These are phyloP conservation scores for Blastobasis adustella DNA, from an alignment of 2,888 invertebrate genomes.

Conservation along the genomic window DNA sequence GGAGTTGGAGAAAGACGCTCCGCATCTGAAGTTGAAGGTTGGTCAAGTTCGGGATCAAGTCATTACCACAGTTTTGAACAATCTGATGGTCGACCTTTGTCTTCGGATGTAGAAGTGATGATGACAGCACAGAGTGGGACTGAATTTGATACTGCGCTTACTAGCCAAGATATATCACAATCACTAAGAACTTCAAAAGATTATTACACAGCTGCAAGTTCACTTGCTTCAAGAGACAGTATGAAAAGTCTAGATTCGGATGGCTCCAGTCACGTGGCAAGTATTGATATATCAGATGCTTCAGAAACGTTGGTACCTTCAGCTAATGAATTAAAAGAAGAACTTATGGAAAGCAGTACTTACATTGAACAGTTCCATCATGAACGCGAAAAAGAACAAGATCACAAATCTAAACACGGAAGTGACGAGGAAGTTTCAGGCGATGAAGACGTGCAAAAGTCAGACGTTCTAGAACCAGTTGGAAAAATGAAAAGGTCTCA, in stretches of 20 bases:
- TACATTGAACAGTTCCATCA: constrained; percentile 71
- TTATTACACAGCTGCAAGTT: constrained; percentile 89
- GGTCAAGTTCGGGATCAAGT: constrained; percentile 92
- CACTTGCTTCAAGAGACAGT: constrained; percentile 91
- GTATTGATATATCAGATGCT: constrained; percentile 92
- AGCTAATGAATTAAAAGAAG: constrained; percentile 85
- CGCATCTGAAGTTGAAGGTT: constrained; percentile 84
- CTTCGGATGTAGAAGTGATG: constrained; percentile 90
- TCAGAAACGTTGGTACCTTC: constrained; percentile 96
- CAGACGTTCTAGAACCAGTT: constrained; percentile 70
- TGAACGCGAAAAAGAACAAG: constrained; percentile 48
- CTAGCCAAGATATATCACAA: constrained; percentile 83
- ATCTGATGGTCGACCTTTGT: constrained; percentile 86
- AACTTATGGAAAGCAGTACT: constrained; percentile 78
- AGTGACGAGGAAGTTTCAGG: constrained; percentile 72
- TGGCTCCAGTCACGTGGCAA: constrained; percentile 90
- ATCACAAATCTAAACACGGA: constrained; percentile 55
- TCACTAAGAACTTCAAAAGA: constrained; percentile 87
- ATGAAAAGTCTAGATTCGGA: constrained; percentile 93
- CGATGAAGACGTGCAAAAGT: constrained; percentile 71
- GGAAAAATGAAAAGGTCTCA: constrained; percentile 90
- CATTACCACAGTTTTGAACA: constrained; percentile 92
- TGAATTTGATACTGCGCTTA: constrained; percentile 90
- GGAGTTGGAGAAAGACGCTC: constrained; percentile 79
- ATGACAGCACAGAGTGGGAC: constrained; percentile 84